Base-by-base conservation (phyloP, 2,888 invertebrate species). In the Melikaiella ostensackeni region DNA sequence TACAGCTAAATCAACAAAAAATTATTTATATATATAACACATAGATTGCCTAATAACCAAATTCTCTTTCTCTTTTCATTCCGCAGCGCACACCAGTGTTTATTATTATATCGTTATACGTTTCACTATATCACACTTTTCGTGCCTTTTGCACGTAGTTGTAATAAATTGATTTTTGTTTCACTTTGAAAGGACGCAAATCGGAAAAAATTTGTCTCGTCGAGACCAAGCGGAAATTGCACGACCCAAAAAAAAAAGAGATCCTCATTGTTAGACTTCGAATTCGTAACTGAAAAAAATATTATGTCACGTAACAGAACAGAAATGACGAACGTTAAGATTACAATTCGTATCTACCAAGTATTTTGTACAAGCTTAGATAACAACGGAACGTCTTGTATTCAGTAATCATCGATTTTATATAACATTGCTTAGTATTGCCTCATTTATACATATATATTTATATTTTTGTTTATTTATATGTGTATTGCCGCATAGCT, bases 1-100 rank as follows among this genome's bases (percentile, higher is more conserved):
- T 86, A 86, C 85, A 86, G 82, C 83, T 83, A 83, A 84, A 81
- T 83, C 80, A 86, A 86, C 85, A 83, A 84, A 84, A 82, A 82
- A 82, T 82, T 70, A 70, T 70, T 70, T 70, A 42, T 42, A 75
- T 75, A 75, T 64, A 63, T 55, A 75, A 63, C 46, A 75, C 35
- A 55, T 70, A 70, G 70, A 70, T n/a, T 50, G 46, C 30, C 70
- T 70, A 70, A 70, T 70, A 50, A 70, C 50, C 70, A 70, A 70
- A 70, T 70, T 50, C 62, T 66, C 62, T 76, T 64, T 63, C 70
- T 59, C 77, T 75, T 80, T 38, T 24, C 74, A 75, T 46, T 70
- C 74, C 75, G 76, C 76, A 76, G 74, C 76, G 76, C 75, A 76
- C 76, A 75, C 79, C 21, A 63, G 38, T 64, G 57, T 57, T 57